Evolutionary conservation across 2,888 invertebrate genomes (phyloP).

Genomic region (Caradrina clavipalpis): DNA sequence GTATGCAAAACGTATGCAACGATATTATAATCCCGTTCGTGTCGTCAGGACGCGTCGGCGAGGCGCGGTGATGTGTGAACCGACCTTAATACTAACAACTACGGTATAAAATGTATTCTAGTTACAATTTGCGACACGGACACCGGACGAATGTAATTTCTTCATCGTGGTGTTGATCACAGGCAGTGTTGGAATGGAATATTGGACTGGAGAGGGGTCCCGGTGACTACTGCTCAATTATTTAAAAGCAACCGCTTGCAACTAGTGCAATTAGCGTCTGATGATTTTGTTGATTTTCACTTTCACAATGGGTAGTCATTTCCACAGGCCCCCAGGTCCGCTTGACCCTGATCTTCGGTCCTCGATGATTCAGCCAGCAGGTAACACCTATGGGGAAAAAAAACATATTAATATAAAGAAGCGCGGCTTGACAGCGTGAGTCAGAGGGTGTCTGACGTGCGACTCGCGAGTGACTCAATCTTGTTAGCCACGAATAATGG

Average conservation of each 20-base stretch:
- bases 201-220: constrained; percentile 67
- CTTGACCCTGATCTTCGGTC: constrained; percentile 64
- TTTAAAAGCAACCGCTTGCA: constrained; percentile 33
- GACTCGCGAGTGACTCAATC: constrained; percentile 80
- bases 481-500: constrained; percentile 74
- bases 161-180: constrained; percentile 84
- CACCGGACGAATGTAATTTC: constrained; percentile 87
- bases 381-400: constrained; percentile 84
- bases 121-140: constrained; percentile 80
- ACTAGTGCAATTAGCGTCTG: constrained; percentile 41
- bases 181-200: constrained; percentile 86
- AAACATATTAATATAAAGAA: constrained; percentile 73
- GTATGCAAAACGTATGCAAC: constrained; percentile 64
- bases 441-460: constrained; percentile 68
- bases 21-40: constrained; percentile 60
- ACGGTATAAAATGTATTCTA: constrained; percentile 67
- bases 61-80: constrained; percentile 53
- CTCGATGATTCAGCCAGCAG: constrained; percentile 80
- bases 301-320: constrained; percentile 37
- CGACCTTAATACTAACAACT: constrained; percentile 62
- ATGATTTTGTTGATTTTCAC: constrained; percentile 32
- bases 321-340: constrained; percentile 61
- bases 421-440: constrained; percentile 72
- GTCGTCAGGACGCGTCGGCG: constrained; percentile 50
- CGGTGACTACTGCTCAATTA: constrained; percentile 13